Evolutionary conservation across 2,113 vertebrate genomes (phyloP).

Genomic region (Cinclus cinclus): DNA sequence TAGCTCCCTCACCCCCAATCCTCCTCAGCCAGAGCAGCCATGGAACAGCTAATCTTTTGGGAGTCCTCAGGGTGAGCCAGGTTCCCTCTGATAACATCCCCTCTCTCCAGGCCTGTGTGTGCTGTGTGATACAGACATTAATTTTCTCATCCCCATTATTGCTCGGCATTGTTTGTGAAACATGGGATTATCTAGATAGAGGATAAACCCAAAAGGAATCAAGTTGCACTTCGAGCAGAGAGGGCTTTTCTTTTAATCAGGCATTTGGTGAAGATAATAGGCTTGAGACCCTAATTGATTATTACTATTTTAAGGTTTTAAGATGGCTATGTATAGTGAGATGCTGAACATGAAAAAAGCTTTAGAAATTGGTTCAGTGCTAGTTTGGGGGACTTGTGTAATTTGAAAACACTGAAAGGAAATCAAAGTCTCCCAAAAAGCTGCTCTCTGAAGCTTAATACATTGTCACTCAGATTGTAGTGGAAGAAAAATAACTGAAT

Average conservation of each 20-base stretch:
- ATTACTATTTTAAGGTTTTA: constrained; percentile 70
- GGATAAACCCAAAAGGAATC: constrained; percentile 64
- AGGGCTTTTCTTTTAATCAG: constrained; percentile 70
- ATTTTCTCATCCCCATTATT: constrained; percentile 56
- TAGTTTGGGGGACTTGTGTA: neutral
- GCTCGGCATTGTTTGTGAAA: constrained; percentile 59
- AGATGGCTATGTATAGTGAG: constrained; percentile 55
- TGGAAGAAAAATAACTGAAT: neutral
- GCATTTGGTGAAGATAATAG: constrained; percentile 70
- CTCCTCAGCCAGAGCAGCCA: neutral
- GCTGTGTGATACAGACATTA: constrained; percentile 14
- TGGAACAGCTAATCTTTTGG: constrained; percentile 4
- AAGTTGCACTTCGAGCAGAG: constrained; percentile 58
- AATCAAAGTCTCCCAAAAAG: neutral
- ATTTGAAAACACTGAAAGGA: neutral
- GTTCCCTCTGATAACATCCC: constrained; percentile 23
- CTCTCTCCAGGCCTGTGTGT: constrained; percentile 10
- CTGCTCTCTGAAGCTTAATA: neutral
- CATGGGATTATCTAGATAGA: constrained; percentile 59
- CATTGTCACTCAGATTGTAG: neutral
- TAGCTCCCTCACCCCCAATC: neutral
- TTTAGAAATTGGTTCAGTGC: constrained; percentile 23
- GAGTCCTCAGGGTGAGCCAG: neutral
- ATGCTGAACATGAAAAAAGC: constrained; percentile 3
- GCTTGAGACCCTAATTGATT: constrained; percentile 70